Evolutionary conservation across 2,797 vertebrate genomes (phyloP), one percentile per base, ranked within the genome.

Genomic region (Scarus forsteni): DNA sequence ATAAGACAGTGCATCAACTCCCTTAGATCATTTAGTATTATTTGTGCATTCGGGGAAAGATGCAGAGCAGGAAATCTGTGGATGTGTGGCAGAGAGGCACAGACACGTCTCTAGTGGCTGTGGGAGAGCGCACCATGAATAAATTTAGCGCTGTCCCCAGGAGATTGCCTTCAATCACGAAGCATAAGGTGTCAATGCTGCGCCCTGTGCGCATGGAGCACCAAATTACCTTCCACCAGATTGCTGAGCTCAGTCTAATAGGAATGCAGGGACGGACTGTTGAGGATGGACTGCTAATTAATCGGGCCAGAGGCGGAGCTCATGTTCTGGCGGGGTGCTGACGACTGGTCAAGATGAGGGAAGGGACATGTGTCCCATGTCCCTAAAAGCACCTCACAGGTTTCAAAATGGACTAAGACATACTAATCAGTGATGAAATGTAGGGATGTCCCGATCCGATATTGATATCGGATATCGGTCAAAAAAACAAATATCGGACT

Each of bases 151-250:
- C 76, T 79, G 88, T 93, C 91, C 93, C 86, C 92, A 77, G 77
- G 93, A 94, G 93, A 94, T 93, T 93, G 92, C 90, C 92, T 93
- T 94, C 93, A 94, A 93, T 94, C 93, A 94, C 54, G 83, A 91
- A 92, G 91, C 93, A 94, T 93, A 93, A 94, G 93, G 92, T 94
- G 94, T 90, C 93, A 93, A 83, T 83, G 90, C 85, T 81, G 90
- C 77, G 83, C 86, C 89, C 92, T 86, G 92, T 84, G 83, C 91
- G 88, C 87, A 89, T 83, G 77, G 84, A 89, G 88, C 85, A 89
- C 86, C 86, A 87, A 93, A 94, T 94, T 93, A 93, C 90, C 92
- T 92, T 86, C 83, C 87, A 88, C 61, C 88, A 92, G 91, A 93
- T 91, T 91, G 91, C 91, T 78, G 88, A 89, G 87, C 85, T 85